Evolutionary conservation across 37 sponge, comb jelly and placozoan species (phyloP).

Genomic region (Halichondria panicea): DNA sequence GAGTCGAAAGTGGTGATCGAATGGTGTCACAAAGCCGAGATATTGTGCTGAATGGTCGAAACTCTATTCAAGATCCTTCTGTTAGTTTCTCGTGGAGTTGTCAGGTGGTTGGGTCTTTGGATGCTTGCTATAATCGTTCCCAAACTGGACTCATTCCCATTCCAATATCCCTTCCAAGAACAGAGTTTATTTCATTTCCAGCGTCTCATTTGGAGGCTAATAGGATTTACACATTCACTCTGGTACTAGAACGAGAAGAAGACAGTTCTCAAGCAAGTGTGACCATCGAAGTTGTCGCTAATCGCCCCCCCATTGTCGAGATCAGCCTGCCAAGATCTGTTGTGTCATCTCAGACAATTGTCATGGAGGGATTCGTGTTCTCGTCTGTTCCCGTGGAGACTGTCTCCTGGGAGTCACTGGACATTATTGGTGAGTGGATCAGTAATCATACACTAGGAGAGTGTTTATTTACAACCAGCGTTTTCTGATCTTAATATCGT

Average conservation of each 20-base stretch:
- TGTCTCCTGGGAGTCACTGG: constrained; percentile 50
- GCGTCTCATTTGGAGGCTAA: constrained; percentile 13
- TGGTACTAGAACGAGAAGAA: constrained; percentile 21
- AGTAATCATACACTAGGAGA: no score
- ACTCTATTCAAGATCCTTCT: not conserved
- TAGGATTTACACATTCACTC: constrained; percentile 28
- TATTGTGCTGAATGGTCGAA: constrained; percentile 57
- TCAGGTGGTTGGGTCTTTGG: constrained; percentile 12
- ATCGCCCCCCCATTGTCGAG: constrained; percentile 24
- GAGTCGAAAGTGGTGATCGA: constrained; percentile 50
- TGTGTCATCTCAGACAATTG: constrained; percentile 4
- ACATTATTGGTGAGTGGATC: constrained; percentile 11
- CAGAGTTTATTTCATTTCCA: constrained; percentile 28
- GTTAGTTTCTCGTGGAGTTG: constrained; percentile 48
- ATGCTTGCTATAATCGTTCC: constrained; percentile 61
- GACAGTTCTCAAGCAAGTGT: constrained; percentile 6
- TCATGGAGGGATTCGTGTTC: constrained; percentile 54
- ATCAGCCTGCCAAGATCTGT: constrained; percentile 4
- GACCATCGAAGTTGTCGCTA: not conserved
- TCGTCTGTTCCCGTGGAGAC: not conserved
- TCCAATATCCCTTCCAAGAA: constrained; percentile 27
- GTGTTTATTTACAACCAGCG: no score
- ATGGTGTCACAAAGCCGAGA: constrained; percentile 10
- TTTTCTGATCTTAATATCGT: no score
- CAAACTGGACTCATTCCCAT: not conserved